phyloP scores from a whole-genome alignment of 2,888 invertebrate genomes.

The Chelonus formosanus region DNA sequence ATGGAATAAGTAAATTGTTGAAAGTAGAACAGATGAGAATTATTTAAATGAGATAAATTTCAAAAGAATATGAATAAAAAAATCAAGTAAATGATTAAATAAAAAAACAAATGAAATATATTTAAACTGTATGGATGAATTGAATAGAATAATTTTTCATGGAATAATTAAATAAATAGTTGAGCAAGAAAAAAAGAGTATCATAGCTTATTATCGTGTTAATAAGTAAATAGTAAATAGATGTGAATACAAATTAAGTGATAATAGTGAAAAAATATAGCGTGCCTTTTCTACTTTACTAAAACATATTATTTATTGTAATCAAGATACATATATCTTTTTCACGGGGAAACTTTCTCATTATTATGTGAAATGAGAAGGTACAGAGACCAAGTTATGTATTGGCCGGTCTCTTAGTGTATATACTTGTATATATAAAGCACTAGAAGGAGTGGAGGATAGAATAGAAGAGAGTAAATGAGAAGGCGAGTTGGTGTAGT shows the following conservation, averaged over 20 bases:
- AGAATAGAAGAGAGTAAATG: conserved; percentile 12
- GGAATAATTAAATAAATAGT: not conserved
- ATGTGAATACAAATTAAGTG: conserved; percentile 12
- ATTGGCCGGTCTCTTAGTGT: conserved; percentile 7
- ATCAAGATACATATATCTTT: conserved; percentile 44
- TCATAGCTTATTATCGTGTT: not conserved
- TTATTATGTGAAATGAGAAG: conserved; percentile 39
- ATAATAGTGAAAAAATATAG: conserved; percentile 31
- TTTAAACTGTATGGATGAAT: no score
- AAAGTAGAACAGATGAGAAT: not conserved
- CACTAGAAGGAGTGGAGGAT: not conserved
- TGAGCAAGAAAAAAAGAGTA: not conserved
- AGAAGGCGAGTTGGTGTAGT: conserved; percentile 31
- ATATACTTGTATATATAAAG: not conserved
- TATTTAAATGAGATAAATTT: conserved; percentile 15
- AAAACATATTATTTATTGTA: conserved; percentile 41
- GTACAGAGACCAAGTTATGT: conserved; percentile 15
- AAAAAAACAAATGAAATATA: not conserved
- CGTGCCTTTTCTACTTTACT: conserved; percentile 39
- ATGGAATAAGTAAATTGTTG: conserved; percentile 2
- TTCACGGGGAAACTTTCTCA: conserved; percentile 40
- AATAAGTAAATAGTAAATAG: conserved; percentile 21
- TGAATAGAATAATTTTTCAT: no score
- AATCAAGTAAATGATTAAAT: not conserved
- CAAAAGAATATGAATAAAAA: conserved; percentile 11